Base-by-base conservation (phyloP, 2,797 vertebrate genomes). In the Novumbra hubbsi region DNA sequence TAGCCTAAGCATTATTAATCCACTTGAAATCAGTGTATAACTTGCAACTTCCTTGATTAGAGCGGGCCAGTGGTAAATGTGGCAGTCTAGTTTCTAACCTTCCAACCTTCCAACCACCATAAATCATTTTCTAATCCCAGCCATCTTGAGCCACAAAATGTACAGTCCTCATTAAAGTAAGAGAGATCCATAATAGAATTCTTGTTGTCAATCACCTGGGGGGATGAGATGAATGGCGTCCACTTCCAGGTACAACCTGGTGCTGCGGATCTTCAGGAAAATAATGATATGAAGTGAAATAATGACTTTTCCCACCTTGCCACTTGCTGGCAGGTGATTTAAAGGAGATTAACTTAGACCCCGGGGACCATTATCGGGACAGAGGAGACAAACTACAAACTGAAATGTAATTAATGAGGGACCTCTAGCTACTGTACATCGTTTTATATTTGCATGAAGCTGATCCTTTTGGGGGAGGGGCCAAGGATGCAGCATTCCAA, bases 71-170 rank as follows among this genome's bases (percentile, higher is more conserved):
- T 21, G 21, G 55, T 28, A 50, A 50, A 21, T 28, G 17, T 28
- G 15, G 24, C 68, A 16, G 21, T 65, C 65, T 75, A 71, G 68
- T 77, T 76, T 80, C 41, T 82, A 77, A 77, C 75, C 80, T 82
- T 82, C 76, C 55, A 49, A 49, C 45, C 41, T 41, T n/a, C 17
- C 63, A 27, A 24, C 72, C 70, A 60, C 28, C 71, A 83, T 87
- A 76, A 81, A 87, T 85, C 75, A 81, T 71, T 71, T 80, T 83
- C 74, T 82, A 82, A 87, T 87, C 74, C 84, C 63, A 28, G 24
- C 32, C 71, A 27, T n/a, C 55, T 27, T 24, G 55, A 21, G 24
- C 55, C 65, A 71, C 75, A 74, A 81, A 79, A 77, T 38, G 68
- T 50, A 30, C 63, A 70, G 57, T 74, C 55, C 70, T 83, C 78